These are phyloP conservation scores for Ostrea denselamellosa DNA, from an alignment of 1,140 invertebrate species.

Conservation along the genomic window DNA sequence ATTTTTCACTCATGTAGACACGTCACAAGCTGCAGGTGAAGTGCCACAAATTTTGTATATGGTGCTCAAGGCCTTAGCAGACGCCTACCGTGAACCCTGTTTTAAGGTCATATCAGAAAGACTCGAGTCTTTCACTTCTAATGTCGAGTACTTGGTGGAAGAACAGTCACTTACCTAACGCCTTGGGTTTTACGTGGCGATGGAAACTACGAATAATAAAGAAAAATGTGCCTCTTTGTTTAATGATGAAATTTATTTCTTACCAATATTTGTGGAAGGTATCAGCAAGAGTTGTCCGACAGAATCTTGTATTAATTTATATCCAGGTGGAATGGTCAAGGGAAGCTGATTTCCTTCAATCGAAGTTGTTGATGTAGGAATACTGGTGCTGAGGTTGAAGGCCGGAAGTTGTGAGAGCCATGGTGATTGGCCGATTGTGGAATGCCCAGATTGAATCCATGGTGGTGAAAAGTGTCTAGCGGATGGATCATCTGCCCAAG, in stretches of 20 bases:
- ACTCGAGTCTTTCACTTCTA: too few relatives aligned
- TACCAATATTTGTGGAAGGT: conserved; percentile 83
- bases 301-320: conserved; percentile 90
- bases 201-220: too few relatives aligned
- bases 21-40: too few relatives aligned
- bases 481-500: conserved; percentile 74
- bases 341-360: conserved; percentile 85
- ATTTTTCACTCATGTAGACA: too few relatives aligned
- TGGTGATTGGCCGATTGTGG: conserved; percentile 7
- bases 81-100: too few relatives aligned
- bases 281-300: conserved; percentile 88
- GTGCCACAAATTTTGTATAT: too few relatives aligned
- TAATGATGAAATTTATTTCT: conserved; percentile 57
- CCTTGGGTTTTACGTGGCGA: too few relatives aligned
- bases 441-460: conserved; percentile 66
- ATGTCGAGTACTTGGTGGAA: too few relatives aligned
- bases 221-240: too few relatives aligned
- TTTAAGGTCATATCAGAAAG: too few relatives aligned
- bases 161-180: too few relatives aligned
- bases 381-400: conserved; percentile 63
- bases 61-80: too few relatives aligned
- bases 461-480: conserved; percentile 86
- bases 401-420: conserved; percentile 69
- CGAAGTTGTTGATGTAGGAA: conserved; percentile 78
- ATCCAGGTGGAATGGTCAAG: conserved; percentile 83